Evolutionary conservation across 2,797 vertebrate species (phyloP).

Genomic region (Onychomys torridus): DNA sequence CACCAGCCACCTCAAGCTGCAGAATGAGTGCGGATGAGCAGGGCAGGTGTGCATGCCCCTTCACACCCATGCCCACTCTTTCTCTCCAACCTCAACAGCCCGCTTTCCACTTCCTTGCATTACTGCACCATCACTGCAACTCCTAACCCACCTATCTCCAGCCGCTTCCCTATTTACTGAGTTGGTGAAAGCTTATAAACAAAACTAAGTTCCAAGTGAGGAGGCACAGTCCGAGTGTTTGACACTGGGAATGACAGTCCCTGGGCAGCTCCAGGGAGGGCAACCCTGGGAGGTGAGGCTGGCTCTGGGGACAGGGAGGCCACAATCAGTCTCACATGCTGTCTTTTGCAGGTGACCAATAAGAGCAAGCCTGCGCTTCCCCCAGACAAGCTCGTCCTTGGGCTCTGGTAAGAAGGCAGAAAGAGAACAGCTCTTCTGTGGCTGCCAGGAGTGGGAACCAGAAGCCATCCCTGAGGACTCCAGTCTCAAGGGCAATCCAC

Average conservation of each 20-base stretch:
- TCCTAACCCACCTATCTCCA: neutral
- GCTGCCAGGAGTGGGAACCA: neutral
- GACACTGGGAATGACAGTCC: neutral
- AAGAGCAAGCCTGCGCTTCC: neutral
- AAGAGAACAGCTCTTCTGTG: slow-evolving; percentile 19
- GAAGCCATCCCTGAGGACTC: slow-evolving; percentile 54
- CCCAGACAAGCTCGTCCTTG: slow-evolving; percentile 14
- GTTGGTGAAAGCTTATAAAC: slow-evolving; percentile 17
- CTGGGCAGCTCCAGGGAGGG: neutral
- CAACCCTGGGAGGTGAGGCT: neutral
- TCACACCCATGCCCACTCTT: accelerated
- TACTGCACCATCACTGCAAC: neutral
- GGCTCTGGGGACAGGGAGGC: neutral
- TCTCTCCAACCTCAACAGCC: neutral
- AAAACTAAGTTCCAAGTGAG: neutral
- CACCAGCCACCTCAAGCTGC: neutral
- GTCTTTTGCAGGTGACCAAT: neutral
- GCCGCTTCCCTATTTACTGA: neutral
- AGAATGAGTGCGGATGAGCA: accelerated
- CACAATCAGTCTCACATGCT: neutral
- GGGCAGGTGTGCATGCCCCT: no score
- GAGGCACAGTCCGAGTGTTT: neutral
- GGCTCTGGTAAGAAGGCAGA: slow-evolving; percentile 50
- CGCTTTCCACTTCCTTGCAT: neutral
- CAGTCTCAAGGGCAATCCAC: slow-evolving; percentile 60